phyloP scores from a whole-genome alignment of 2,888 invertebrate species.

The Cotesia congregata region DNA sequence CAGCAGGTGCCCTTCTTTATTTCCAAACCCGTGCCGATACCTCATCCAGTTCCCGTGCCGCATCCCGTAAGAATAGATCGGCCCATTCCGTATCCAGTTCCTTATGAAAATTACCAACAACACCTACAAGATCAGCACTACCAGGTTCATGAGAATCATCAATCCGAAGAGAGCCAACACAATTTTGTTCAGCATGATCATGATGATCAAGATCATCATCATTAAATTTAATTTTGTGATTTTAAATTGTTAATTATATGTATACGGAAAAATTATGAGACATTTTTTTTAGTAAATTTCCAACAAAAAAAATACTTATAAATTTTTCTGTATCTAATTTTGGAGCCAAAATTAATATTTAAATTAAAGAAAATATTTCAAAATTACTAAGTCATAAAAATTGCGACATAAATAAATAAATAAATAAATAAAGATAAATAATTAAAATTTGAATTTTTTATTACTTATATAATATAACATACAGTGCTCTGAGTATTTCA shows the following conservation, averaged over 20 bases:
- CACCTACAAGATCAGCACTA: conserved; percentile 17
- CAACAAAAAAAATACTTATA: no score
- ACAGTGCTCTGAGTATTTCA: no score
- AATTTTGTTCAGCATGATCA: background rate
- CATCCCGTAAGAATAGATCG: conserved; percentile 58
- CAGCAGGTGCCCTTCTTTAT: conserved; percentile 62
- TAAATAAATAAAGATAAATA: no score
- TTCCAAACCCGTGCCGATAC: conserved; percentile 59
- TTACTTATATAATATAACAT: no score
- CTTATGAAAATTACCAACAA: conserved; percentile 59
- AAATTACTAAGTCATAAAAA: no score
- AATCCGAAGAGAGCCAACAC: background rate
- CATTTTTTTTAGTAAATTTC: no score
- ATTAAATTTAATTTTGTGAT: background rate
- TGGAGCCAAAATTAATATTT: no score
- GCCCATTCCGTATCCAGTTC: conserved; percentile 62
- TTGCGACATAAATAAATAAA: no score
- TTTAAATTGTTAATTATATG: background rate
- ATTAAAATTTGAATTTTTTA: no score
- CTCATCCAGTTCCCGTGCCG: conserved; percentile 63
- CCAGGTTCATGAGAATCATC: conserved; percentile 20
- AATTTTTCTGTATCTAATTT: no score
- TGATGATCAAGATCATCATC: background rate
- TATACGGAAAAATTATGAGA: no score
- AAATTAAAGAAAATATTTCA: no score